Conservation (phyloP, 2,113 vertebrate species). For the Agelaius tricolor region DNA sequence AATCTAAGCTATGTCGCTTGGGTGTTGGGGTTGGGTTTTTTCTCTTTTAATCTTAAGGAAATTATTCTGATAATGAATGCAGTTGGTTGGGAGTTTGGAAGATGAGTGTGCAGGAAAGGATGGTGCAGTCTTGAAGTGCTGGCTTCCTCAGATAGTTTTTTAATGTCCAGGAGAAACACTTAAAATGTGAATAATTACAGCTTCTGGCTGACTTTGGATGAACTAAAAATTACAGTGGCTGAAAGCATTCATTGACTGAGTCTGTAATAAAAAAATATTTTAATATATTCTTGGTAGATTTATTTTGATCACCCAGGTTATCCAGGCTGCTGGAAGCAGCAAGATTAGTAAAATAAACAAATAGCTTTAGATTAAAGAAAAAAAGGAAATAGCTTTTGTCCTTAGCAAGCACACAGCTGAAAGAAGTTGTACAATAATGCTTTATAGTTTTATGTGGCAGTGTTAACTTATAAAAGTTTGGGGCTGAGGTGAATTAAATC, state of each 20-base stretch:
- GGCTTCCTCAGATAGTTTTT: background rate
- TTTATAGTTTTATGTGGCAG: background rate
- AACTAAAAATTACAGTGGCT: conserved; percentile 39
- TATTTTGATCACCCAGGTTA: background rate
- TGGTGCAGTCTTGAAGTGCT: background rate
- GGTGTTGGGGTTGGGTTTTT: background rate
- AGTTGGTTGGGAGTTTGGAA: background rate
- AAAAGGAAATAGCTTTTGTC: background rate
- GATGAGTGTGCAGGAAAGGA: background rate
- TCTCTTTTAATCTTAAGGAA: background rate
- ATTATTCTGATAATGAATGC: conserved; percentile 9
- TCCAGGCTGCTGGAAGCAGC: background rate
- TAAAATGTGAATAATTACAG: conserved; percentile 7
- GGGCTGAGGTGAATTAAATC: background rate
- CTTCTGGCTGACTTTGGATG: background rate
- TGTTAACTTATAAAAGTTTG: background rate
- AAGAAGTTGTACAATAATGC: background rate
- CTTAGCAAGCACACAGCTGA: background rate
- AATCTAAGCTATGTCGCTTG: background rate
- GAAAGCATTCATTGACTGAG: background rate
- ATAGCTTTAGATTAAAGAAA: background rate
- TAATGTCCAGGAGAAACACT: background rate
- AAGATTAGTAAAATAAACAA: background rate
- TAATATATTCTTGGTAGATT: background rate
- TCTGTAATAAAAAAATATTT: background rate